Evolutionary conservation across 2,113 vertebrate species (phyloP).

Genomic region (Herpailurus yagouaroundi): DNA sequence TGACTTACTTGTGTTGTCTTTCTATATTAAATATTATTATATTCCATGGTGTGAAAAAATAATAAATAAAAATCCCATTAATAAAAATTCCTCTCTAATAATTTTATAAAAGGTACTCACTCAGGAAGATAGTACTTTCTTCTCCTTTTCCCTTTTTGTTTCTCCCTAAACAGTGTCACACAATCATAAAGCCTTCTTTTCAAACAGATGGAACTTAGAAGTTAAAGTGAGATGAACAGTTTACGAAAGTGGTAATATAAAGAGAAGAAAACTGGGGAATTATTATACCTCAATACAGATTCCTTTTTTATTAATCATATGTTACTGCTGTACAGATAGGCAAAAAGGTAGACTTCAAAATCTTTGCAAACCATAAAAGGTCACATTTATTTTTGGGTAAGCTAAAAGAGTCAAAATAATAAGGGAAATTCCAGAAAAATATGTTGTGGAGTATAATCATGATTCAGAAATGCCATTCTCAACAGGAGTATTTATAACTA

Average conservation of each 20-base stretch:
- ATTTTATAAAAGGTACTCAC: not conserved
- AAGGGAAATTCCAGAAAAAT: not conserved
- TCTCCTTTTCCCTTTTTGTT: not conserved
- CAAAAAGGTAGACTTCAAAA: constrained; percentile 24
- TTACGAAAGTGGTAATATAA: not conserved
- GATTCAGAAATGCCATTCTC: not conserved
- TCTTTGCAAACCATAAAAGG: not conserved
- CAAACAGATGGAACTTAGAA: not conserved
- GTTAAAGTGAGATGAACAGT: not conserved
- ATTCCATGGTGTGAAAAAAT: not conserved
- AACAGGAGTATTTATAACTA: not conserved
- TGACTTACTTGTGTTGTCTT: not conserved
- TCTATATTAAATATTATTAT: not conserved
- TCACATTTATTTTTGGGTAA: not conserved
- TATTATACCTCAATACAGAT: constrained; percentile 41
- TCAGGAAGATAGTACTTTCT: not conserved
- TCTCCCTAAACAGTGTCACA: not conserved
- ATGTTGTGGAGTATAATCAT: not conserved
- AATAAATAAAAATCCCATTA: not conserved
- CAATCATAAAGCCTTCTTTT: not conserved
- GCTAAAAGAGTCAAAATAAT: not conserved
- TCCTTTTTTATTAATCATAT: constrained; percentile 67
- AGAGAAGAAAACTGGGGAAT: constrained; percentile 5
- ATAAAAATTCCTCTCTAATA: not conserved
- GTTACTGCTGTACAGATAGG: not conserved